Conservation (phyloP, 2,113 vertebrate species). For the Channa maculata region DNA sequence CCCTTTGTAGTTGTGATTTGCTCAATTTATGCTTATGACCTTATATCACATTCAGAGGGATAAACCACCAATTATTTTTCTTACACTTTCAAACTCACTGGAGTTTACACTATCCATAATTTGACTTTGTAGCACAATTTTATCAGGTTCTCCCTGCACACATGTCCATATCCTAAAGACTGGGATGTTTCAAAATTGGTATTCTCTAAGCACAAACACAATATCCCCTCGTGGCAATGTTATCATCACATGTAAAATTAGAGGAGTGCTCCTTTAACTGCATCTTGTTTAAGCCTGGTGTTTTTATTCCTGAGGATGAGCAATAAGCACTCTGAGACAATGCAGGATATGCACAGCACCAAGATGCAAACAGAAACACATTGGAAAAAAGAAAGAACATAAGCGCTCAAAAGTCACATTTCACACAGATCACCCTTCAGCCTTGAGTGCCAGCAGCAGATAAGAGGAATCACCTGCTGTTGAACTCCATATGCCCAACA, state of each 20-base stretch:
- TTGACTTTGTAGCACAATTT: not conserved
- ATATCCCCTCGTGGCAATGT: not conserved
- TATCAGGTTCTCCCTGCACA: not conserved
- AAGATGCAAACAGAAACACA: not conserved
- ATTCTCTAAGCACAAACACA: not conserved
- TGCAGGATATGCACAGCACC: too few species aligned
- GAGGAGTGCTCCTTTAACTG: not conserved
- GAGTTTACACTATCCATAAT: not conserved
- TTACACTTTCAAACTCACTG: not conserved
- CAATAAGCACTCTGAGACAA: not conserved
- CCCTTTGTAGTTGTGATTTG: not conserved
- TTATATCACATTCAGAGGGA: not conserved
- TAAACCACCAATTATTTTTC: not conserved
- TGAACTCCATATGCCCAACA: slow-evolving; percentile 27
- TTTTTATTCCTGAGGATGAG: not conserved
- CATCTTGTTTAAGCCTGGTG: not conserved
- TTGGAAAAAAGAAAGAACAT: not conserved
- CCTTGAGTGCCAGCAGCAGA: not conserved
- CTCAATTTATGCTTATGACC: not conserved
- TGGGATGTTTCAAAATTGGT: not conserved
- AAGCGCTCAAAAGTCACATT: not conserved
- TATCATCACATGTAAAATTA: not conserved
- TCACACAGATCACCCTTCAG: slow-evolving; percentile 1
- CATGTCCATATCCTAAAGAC: not conserved
- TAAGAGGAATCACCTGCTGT: slow-evolving; percentile 50